These are phyloP conservation scores for Calyptomena viridis DNA, from an alignment of 2,113 vertebrate species.

Conservation along the genomic window DNA sequence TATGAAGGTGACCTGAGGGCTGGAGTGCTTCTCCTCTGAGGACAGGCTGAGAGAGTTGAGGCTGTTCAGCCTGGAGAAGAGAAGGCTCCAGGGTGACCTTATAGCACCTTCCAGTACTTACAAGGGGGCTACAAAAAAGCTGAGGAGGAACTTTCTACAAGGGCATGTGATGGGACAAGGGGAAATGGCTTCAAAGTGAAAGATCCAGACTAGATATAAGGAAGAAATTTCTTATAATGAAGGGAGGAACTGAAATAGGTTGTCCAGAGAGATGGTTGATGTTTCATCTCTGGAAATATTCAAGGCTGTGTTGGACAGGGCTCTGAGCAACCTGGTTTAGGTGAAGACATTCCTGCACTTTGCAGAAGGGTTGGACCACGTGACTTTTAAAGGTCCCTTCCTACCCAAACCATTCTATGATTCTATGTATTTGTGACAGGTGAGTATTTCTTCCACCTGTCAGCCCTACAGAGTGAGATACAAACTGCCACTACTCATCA, in stretches of 20 bases:
- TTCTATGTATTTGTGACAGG: neutral
- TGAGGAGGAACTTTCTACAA: neutral
- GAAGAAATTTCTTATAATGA: neutral
- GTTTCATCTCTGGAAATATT: neutral
- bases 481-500: neutral
- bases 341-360: neutral
- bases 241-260: neutral
- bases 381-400: neutral
- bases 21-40: neutral
- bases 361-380: neutral
- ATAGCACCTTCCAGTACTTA: neutral
- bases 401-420: neutral
- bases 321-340: neutral
- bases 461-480: neutral
- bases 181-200: neutral
- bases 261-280: neutral
- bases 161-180: neutral
- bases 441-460: neutral
- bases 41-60: neutral
- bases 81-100: neutral
- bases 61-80: neutral
- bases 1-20: neutral
- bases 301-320: neutral
- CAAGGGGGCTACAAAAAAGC: neutral
- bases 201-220: neutral